These are phyloP conservation scores for Notospermus geniculatus DNA, from an alignment of 1,140 invertebrate genomes.

Conservation along the genomic window DNA sequence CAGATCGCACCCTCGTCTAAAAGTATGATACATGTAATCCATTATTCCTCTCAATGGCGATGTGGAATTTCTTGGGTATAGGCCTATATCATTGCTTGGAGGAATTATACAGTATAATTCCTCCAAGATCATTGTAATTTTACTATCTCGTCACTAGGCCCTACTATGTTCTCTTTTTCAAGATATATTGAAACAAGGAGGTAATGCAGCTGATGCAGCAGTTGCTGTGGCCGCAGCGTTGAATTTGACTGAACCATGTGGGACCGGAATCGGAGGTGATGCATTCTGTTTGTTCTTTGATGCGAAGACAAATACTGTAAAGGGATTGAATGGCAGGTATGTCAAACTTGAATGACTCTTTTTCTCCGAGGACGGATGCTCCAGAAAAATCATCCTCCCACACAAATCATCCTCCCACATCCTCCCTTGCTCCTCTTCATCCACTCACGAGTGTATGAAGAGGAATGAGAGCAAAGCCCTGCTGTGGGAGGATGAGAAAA, in stretches of 20 bases:
- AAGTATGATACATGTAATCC: too few species aligned
- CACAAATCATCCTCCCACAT: too few species aligned
- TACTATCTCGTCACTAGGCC: not conserved
- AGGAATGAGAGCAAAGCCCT: too few species aligned
- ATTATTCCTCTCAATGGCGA: too few species aligned
- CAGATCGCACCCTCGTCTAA: too few species aligned
- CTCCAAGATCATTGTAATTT: not conserved
- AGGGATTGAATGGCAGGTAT: conserved; percentile 51
- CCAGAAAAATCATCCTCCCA: too few species aligned
- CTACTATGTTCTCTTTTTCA: conserved; percentile 2
- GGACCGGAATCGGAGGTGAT: conserved; percentile 57
- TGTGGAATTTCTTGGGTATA: not conserved
- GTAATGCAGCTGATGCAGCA: conserved; percentile 59
- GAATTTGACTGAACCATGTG: conserved; percentile 53
- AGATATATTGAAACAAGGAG: conserved; percentile 54
- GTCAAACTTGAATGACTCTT: conserved; percentile 22
- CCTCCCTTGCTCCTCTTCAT: not conserved
- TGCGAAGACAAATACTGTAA: conserved; percentile 36
- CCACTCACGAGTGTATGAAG: not conserved
- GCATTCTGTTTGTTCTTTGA: conserved; percentile 55
- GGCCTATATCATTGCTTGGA: not conserved
- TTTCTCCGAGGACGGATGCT: not conserved
- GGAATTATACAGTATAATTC: too few species aligned
- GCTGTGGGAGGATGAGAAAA: too few species aligned
- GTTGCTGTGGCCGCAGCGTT: conserved; percentile 55